Evolutionary conservation across 2,797 vertebrate genomes (phyloP), one percentile per base, ranked within the genome.

Genomic region (Sphenodon punctatus): DNA sequence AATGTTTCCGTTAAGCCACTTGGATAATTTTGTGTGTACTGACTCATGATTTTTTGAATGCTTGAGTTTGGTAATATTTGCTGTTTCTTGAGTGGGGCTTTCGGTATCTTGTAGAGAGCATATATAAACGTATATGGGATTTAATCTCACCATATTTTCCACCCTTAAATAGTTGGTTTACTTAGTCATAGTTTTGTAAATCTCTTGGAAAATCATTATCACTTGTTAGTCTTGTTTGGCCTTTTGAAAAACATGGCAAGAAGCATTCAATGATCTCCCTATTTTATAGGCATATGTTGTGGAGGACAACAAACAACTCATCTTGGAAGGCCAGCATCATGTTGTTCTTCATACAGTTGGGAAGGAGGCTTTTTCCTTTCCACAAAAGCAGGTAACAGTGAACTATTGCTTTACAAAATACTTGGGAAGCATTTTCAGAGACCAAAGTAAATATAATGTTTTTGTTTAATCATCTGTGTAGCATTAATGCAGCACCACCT

Each of bases 311-410:
- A 99, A 98, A 82, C 98, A 99, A 89, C 96, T 99, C 61, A 99
- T 99, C 91, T 94, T 99, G 82, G 98, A 99, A 92, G 98, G 98
- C 32, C 98, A 99, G 88, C 97, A 99, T 89, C 98, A 99, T 30
- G 97, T 99, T 91, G 91, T 97, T 11, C 96, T 99, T 86, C 96
- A 95, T 88, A 96, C 96, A 42, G 77, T 99, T 17, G 98, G 97
- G 69, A 97, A 97, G 90, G 98, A 99, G 85, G 97, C 97, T 74
- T 97, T 95, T 90, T 98, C 98, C 1, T 94, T 97, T 80, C 94
- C 96, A 82, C 97, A 97, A 80, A 99, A 97, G 93, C 97, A 98
- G 98, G 98, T 99, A 96, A 83, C 51, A 10, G 41, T 8, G 43
- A 76, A 70, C 20, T 61, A 8, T 74, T 85, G 10, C 5, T 65